Conservation (phyloP, 2,888 invertebrate species). For the Diaprepes abbreviatus region DNA sequence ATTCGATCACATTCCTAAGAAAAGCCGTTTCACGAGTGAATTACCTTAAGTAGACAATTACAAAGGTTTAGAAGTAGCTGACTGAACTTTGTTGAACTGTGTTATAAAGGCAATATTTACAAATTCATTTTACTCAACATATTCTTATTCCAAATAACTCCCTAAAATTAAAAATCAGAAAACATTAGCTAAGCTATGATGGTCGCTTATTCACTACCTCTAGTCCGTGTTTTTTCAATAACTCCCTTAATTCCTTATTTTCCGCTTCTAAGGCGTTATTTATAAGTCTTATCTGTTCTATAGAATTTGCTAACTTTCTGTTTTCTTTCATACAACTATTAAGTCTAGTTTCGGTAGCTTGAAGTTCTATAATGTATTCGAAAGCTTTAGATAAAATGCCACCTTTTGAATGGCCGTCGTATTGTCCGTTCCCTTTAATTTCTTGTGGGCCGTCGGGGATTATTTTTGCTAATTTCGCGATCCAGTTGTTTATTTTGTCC, state of each 20-base stretch:
- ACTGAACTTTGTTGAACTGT: neutral
- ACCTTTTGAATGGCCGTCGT: constrained; percentile 87
- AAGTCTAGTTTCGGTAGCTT: constrained; percentile 82
- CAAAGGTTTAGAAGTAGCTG: neutral
- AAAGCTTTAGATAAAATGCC: constrained; percentile 96
- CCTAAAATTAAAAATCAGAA: constrained; percentile 18
- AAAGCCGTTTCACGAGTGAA: no score
- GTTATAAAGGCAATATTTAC: constrained; percentile 26
- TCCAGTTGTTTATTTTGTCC: constrained; percentile 98
- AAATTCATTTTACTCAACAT: constrained; percentile 6
- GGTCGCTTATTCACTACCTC: constrained; percentile 47
- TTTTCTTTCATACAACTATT: constrained; percentile 75
- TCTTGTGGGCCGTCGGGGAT: constrained; percentile 77
- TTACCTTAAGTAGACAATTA: neutral
- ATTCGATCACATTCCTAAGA: no score
- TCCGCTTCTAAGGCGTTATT: constrained; percentile 81
- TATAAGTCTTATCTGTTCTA: constrained; percentile 79
- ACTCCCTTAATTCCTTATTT: constrained; percentile 78
- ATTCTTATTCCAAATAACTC: constrained; percentile 37
- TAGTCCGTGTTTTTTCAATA: constrained; percentile 78
- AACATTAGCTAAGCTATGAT: constrained; percentile 35
- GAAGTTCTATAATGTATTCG: constrained; percentile 91
- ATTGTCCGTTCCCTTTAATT: constrained; percentile 75
- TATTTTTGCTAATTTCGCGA: constrained; percentile 90
- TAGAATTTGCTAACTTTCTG: constrained; percentile 79